Base-by-base conservation (phyloP, 2,113 vertebrate genomes). In the Pterocles burchelli region DNA sequence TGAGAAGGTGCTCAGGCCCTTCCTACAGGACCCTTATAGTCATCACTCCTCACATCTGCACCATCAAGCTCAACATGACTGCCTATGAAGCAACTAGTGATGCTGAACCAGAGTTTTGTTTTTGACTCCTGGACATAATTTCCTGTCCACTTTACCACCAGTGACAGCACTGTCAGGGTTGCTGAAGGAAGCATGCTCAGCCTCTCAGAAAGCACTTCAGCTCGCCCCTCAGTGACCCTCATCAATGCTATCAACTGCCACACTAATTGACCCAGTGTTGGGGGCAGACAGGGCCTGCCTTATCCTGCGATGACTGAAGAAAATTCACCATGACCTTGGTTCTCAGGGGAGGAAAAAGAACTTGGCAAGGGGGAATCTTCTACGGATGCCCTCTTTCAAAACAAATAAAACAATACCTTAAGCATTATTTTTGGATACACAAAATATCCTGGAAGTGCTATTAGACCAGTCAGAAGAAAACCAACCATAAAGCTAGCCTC, bases 381-480 rank as follows among this genome's bases (percentile, higher is more conserved):
- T 80, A 73, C 17, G 84, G 52, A 89, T 54, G 46, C 6, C 6
- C 3, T 4, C 41, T 92, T 55, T 90, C 66, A 70, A 76, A 80
- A 95, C 17, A 74, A 79, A 73, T 29, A 78, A 65, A 91, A 31
- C 41, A 70, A 70, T 41, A 80, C 43, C 68, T 76, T 80, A n/a
- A 63, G 48, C 34, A 49, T 72, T 93, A 49, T 75, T 89, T 96
- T 49, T 87, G 76, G 83, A 52, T 41, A 49, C 29, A 66, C 28
- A 81, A 71, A 88, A 73, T 73, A 74, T 70, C 68, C 71, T 91
- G 51, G 46, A 95, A 93, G 43, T 61, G 73, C 51, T 75, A 67
- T 73, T 92, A 89, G 54, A n/a, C 33, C 34, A 90, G 76, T 55
- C 51, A 94, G 65, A 79, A 85, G 49, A 92, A 89, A 93, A 34